Conservation (phyloP, 1,140 invertebrate species). For the Trichoplusia ni region DNA sequence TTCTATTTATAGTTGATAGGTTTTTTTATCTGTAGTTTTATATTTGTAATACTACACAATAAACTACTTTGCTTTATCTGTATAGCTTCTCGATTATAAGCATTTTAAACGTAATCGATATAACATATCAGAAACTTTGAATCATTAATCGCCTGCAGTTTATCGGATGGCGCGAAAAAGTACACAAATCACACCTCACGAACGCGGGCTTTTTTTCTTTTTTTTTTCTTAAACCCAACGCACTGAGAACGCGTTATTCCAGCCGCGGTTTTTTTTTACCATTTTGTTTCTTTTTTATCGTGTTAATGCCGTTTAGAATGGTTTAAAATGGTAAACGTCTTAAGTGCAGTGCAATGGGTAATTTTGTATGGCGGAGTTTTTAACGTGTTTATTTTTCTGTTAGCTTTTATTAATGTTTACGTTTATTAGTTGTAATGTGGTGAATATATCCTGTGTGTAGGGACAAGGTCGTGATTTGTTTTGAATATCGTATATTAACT, state of each 20-base stretch:
- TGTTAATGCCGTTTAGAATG: conserved; percentile 57
- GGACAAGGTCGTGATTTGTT: neutral
- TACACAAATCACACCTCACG: conserved; percentile 76
- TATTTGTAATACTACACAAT: neutral
- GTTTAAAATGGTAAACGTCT: neutral
- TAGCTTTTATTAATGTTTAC: no score
- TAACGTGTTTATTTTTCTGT: no score
- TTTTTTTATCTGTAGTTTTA: neutral
- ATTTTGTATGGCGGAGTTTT: no score
- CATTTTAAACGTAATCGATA: conserved; percentile 54
- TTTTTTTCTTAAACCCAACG: conserved; percentile 40
- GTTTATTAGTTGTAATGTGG: no score
- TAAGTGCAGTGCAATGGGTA: neutral
- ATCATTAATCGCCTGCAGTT: conserved; percentile 59
- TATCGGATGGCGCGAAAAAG: conserved; percentile 70
- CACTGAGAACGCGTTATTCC: conserved; percentile 56
- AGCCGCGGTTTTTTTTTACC: conserved; percentile 45
- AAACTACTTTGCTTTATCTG: neutral
- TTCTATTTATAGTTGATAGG: no score
- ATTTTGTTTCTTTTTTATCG: conserved; percentile 40
- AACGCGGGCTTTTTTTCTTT: conserved; percentile 54
- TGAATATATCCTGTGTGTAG: neutral
- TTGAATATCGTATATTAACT: no score
- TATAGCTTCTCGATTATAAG: conserved; percentile 5
- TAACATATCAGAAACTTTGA: conserved; percentile 55